Evolutionary conservation across 1,140 invertebrate species (phyloP).

Genomic region (Neuroterus valhalla): DNA sequence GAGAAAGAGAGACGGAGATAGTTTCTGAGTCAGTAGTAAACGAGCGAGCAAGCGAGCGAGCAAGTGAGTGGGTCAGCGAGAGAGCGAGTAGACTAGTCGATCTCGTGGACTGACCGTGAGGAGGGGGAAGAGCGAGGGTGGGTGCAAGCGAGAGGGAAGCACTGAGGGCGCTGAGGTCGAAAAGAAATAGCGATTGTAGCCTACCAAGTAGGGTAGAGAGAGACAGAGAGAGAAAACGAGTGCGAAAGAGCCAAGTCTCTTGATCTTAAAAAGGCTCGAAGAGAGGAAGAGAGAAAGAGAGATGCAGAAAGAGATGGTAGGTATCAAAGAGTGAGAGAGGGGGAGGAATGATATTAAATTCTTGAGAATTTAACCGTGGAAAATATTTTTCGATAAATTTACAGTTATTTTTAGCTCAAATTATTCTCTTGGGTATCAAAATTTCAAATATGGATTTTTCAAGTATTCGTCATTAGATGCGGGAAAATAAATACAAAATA

Average conservation of each 20-base stretch:
- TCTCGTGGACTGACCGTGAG: neutral
- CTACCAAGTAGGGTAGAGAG: slow-evolving; percentile 5
- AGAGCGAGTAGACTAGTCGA: neutral
- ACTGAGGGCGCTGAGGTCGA: slow-evolving; percentile 20
- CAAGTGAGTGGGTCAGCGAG: too few species aligned
- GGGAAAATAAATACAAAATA: too few species aligned
- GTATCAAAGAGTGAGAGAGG: neutral
- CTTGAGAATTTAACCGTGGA: slow-evolving; percentile 19
- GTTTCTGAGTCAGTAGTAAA: slow-evolving; percentile 21
- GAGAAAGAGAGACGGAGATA: neutral
- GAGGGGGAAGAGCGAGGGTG: slow-evolving; percentile 18
- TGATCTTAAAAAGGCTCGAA: slow-evolving; percentile 23
- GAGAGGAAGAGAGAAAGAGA: slow-evolving; percentile 1
- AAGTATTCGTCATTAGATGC: too few species aligned
- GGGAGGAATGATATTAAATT: slow-evolving; percentile 23
- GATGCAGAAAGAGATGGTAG: slow-evolving; percentile 1
- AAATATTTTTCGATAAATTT: neutral
- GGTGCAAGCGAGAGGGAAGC: slow-evolving; percentile 20
- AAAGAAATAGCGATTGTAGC: slow-evolving; percentile 16
- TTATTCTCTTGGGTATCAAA: too few species aligned
- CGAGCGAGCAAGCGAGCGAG: too few species aligned
- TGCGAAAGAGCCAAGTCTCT: slow-evolving; percentile 28
- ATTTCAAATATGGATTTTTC: too few species aligned
- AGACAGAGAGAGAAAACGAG: neutral
- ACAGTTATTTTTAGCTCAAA: too few species aligned